These are phyloP conservation scores for Clavelina lepadiformis DNA, from an alignment of 23 tunicate genomes.

Conservation along the genomic window DNA sequence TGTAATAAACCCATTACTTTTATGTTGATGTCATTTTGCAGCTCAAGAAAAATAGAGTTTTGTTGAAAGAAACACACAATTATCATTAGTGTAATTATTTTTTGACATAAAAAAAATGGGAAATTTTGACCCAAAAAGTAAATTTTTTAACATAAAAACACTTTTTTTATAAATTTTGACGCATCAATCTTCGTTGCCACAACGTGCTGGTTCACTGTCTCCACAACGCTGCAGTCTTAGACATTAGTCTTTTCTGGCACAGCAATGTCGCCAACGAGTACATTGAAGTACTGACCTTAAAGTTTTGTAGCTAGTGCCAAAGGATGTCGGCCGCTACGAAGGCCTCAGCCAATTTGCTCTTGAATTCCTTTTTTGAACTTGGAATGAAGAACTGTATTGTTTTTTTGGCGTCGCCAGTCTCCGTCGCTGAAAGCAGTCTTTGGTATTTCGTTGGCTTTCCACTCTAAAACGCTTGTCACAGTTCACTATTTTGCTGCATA, in stretches of 20 bases:
- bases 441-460: conserved; percentile 11
- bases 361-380: conserved; percentile 6
- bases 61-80: too few relatives aligned
- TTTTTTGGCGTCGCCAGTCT: conserved; percentile 5
- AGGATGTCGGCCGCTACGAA: conserved; percentile 12
- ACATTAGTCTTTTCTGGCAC: conserved; percentile 8
- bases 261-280: conserved; percentile 1
- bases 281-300: conserved; percentile 1
- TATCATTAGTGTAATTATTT: too few relatives aligned
- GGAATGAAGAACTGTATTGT: conserved; percentile 8
- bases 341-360: conserved; percentile 11
- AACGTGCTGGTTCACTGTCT: conserved; percentile 7
- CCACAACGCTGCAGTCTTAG: background rate
- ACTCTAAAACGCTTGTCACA: conserved; percentile 38
- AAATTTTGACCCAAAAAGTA: too few relatives aligned
- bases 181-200: conserved; percentile 6
- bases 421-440: conserved; percentile 8
- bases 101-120: too few relatives aligned
- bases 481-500: conserved; percentile 13
- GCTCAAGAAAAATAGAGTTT: background rate
- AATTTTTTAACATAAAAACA: too few relatives aligned
- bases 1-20: too few relatives aligned
- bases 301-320: conserved; percentile 10
- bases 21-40: background rate
- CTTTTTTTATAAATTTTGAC: too few relatives aligned